phyloP scores from a whole-genome alignment of 2,797 vertebrate species.

The Acrossocheilus fasciatus region DNA sequence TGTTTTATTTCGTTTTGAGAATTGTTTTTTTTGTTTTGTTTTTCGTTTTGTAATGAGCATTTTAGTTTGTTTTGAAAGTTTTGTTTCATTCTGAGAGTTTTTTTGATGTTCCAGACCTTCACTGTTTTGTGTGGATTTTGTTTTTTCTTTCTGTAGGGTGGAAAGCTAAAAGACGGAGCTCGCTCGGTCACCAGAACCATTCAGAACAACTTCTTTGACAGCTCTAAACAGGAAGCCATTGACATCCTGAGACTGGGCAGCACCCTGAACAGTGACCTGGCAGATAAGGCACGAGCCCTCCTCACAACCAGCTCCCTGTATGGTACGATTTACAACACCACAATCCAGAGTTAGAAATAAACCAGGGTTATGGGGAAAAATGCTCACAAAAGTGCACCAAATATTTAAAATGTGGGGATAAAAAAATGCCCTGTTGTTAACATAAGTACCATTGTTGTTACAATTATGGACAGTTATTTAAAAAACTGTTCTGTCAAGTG shows the following conservation, averaged over 20 bases:
- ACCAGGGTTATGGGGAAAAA: not conserved
- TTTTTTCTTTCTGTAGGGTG: slow-evolving; percentile 77
- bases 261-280: slow-evolving; percentile 97
- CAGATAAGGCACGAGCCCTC: slow-evolving; percentile 97
- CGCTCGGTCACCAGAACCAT: slow-evolving; percentile 98
- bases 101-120: not conserved
- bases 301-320: slow-evolving; percentile 97
- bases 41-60: not conserved
- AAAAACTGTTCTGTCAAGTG: not conserved
- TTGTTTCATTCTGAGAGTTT: not conserved
- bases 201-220: slow-evolving; percentile 99
- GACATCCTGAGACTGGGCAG: slow-evolving; percentile 96
- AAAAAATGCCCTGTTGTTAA: not conserved
- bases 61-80: not conserved
- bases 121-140: not conserved
- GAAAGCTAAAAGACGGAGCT: slow-evolving; percentile 98
- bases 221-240: slow-evolving; percentile 98
- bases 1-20: not conserved
- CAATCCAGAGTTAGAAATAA: not conserved
- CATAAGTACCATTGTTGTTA: not conserved
- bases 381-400: not conserved
- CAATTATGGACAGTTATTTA: not conserved
- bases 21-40: not conserved
- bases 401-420: not conserved
- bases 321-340: slow-evolving; percentile 76